These are phyloP conservation scores for Chamaetylas fuelleborni DNA, from an alignment of 2,113 vertebrate genomes.

Conservation along the genomic window DNA sequence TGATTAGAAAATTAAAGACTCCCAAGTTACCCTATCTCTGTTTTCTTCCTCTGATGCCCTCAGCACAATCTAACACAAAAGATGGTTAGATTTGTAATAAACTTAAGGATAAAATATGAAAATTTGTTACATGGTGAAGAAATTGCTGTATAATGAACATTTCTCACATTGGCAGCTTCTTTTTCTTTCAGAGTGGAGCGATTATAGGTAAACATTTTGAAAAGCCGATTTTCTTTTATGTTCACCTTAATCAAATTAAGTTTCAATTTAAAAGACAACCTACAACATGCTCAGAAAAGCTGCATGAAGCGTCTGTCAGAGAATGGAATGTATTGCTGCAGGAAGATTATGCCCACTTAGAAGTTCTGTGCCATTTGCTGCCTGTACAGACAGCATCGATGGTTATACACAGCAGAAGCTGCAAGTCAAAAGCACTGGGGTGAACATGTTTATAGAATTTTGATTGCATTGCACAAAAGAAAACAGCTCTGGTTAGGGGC, in stretches of 20 bases:
- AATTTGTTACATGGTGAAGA: not conserved
- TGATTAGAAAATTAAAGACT: constrained; percentile 12
- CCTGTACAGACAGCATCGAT: constrained; percentile 52
- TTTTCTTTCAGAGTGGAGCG: not conserved
- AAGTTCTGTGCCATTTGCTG: constrained; percentile 43
- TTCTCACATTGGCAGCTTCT: not conserved
- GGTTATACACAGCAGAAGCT: constrained; percentile 72
- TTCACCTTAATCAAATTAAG: constrained; percentile 74
- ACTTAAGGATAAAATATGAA: not conserved
- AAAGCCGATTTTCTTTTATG: constrained; percentile 79
- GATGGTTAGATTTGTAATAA: constrained; percentile 5
- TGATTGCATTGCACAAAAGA: constrained; percentile 64
- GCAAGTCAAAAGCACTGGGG: constrained; percentile 76
- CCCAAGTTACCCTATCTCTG: not conserved
- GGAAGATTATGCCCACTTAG: constrained; percentile 41
- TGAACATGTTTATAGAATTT: constrained; percentile 55
- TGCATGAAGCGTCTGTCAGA: constrained; percentile 70
- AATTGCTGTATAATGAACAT: not conserved
- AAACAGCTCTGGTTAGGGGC: constrained; percentile 70
- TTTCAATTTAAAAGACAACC: constrained; percentile 60
- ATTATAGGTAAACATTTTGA: not conserved
- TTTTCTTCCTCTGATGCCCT: not conserved
- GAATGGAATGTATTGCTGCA: constrained; percentile 57
- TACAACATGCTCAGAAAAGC: constrained; percentile 74
- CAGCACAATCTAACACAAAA: not conserved